Evolutionary conservation across 2,888 invertebrate species (phyloP), one percentile per base, ranked within the genome.

Genomic region (Drosophila robusta): DNA sequence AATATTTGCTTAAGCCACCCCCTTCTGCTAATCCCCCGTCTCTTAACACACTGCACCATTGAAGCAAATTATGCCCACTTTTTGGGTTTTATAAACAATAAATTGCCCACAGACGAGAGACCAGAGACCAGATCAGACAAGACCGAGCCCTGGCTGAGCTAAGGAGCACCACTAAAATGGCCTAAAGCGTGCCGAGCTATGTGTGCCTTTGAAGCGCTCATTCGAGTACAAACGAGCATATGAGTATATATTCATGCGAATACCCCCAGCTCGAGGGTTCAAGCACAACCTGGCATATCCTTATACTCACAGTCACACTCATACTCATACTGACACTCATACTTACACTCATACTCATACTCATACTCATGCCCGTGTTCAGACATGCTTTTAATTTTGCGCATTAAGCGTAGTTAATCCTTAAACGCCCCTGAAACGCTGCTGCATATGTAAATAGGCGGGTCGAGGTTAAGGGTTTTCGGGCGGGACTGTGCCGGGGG

Each of bases 361-460:
- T 34, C 12, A 9, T 9, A 9, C 8, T 9, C 29, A 47, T 44
- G 18, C 61, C 54, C 42, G 61, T 55, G 75, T 52, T 72, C 69
- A 64, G 68, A 69, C 78, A 78, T 80, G 85, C 73, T 80, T 84
- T 84, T 87, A 84, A 84, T 87, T 87, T 84, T 81, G 78, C 80
- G 82, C 85, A 87, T 87, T 84, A 84, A 84, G 80, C 80, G 84
- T 82, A 78, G 85, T 81, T 87, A 84, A 84, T 80, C 87, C 87
- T 70, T 67, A 65, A 74, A 65, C 63, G 66, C 61, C 66, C 76
- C 60, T 73, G 75, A 52, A 68, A 73, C 41, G 26, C 18, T 26
- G 45, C 58, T 56, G 54, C 64, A 57, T 75, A 78, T 75, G 72
- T 77, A 60, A 32, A 16, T 42, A 14, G 36, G 55, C 52, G 34